Evolutionary conservation across 1,140 invertebrate genomes (phyloP).

Genomic region (Tigriopus japonicus): DNA sequence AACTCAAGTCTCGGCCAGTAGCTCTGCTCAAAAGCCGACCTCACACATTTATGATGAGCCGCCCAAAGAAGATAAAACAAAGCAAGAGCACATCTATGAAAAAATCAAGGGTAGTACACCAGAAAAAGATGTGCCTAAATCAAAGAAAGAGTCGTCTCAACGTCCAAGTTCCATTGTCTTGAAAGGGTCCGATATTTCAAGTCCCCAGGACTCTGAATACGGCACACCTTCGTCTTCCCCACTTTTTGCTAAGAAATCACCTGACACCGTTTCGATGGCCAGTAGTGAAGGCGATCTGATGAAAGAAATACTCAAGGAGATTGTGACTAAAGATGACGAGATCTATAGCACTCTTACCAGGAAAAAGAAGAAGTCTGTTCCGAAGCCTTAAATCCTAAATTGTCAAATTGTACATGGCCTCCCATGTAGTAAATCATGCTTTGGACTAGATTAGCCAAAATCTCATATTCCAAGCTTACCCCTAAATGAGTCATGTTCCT

Average conservation of each 20-base stretch:
- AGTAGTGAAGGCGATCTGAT: conserved; percentile 5
- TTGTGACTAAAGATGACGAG: neutral
- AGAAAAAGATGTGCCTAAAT: neutral
- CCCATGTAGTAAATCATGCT: neutral
- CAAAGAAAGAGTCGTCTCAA: neutral
- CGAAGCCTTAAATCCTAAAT: neutral
- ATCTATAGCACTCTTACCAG: conserved; percentile 2
- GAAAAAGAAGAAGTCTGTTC: conserved; percentile 1
- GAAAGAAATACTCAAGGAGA: conserved; percentile 9
- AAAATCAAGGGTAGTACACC: neutral
- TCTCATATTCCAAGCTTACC: neutral
- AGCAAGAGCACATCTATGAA: neutral
- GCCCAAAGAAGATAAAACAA: neutral
- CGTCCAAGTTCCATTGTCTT: neutral
- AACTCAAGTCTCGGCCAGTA: neutral
- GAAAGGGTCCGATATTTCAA: neutral
- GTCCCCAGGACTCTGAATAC: neutral
- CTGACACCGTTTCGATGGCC: neutral
- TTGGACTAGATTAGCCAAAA: neutral
- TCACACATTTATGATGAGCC: neutral
- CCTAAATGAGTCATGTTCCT: neutral
- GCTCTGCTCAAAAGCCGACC: too few relatives aligned
- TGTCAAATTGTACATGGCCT: neutral
- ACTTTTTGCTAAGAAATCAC: neutral
- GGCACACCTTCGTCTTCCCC: neutral